A percentile compares a stretch with the other conserved stretches of the same genome.
Evolutionary conservation across 2,888 invertebrate genomes (phyloP).

Genomic region (Sabellastarte sp.): DNA sequence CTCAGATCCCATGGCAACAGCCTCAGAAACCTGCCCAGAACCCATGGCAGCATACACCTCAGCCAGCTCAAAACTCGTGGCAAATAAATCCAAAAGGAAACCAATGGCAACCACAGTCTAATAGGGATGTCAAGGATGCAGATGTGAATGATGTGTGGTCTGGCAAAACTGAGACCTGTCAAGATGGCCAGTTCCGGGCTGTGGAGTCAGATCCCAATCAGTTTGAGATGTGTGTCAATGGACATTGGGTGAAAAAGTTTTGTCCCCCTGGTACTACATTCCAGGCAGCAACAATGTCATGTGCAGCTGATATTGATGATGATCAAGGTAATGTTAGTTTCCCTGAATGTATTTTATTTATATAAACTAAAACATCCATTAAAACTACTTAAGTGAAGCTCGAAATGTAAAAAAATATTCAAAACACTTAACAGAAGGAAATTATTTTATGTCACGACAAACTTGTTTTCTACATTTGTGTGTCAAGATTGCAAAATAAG

Average conservation of each 20-base stretch:
- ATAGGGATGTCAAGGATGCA: background rate
- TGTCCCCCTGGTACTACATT: background rate
- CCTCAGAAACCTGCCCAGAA: background rate
- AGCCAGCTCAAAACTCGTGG: background rate
- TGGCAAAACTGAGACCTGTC: background rate
- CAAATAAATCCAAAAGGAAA: background rate
- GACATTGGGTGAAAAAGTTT: background rate
- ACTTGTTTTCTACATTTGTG: too few relatives aligned
- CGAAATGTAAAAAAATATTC: too few relatives aligned
- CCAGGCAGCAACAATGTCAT: background rate
- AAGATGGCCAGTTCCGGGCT: background rate
- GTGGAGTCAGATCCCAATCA: background rate
- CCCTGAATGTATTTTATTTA: too few relatives aligned
- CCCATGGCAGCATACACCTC: background rate
- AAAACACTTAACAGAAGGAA: too few relatives aligned
- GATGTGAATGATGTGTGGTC: background rate
- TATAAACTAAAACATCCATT: too few relatives aligned
- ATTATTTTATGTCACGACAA: too few relatives aligned
- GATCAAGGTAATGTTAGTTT: too few relatives aligned
- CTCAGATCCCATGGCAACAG: too few relatives aligned
- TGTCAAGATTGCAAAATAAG: too few relatives aligned
- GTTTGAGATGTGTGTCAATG: background rate
- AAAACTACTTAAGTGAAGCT: too few relatives aligned
- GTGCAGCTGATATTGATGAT: background rate
- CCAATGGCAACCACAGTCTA: background rate